A percentile compares a stretch with the other conserved stretches of the same genome.
phyloP scores from a whole-genome alignment of 1,140 invertebrate genomes.

The Ctenoplectra terminalis region DNA sequence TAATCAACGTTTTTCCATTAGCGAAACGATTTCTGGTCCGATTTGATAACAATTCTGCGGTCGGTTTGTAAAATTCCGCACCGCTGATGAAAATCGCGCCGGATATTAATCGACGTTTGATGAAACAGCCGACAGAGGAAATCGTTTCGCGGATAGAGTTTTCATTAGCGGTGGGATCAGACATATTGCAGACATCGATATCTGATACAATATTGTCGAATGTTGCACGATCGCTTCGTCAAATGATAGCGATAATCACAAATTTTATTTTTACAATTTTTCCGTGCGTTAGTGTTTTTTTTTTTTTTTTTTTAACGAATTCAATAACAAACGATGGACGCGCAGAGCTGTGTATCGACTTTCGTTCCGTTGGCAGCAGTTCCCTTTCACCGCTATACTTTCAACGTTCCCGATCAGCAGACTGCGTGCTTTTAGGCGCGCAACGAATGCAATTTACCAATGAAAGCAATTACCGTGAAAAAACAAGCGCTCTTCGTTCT shows the following conservation, averaged over 20 bases:
- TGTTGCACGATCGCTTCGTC: background rate
- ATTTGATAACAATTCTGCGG: background rate
- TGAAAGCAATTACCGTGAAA: conserved; percentile 64
- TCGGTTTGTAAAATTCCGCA: background rate
- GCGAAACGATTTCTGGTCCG: background rate
- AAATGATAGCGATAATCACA: background rate
- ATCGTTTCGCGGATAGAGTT: conserved; percentile 20
- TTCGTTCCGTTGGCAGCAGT: no score
- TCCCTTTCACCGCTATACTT: conserved; percentile 17
- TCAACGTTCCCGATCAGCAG: conserved; percentile 37
- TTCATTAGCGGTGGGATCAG: conserved; percentile 21
- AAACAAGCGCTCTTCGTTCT: conserved; percentile 48
- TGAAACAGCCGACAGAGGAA: background rate
- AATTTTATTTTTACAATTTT: no score
- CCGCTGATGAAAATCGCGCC: conserved; percentile 16
- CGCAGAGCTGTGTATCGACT: no score
- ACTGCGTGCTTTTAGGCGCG: conserved; percentile 61
- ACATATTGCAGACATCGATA: background rate
- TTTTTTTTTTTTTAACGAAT: no score
- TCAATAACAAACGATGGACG: no score
- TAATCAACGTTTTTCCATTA: background rate
- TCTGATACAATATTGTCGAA: background rate
- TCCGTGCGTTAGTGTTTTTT: no score
- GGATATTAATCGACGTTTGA: conserved; percentile 18
- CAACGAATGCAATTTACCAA: conserved; percentile 53